Evolutionary conservation across 2,888 invertebrate genomes (phyloP), one percentile per base, ranked within the genome.

Genomic region (Diploptera punctata): DNA sequence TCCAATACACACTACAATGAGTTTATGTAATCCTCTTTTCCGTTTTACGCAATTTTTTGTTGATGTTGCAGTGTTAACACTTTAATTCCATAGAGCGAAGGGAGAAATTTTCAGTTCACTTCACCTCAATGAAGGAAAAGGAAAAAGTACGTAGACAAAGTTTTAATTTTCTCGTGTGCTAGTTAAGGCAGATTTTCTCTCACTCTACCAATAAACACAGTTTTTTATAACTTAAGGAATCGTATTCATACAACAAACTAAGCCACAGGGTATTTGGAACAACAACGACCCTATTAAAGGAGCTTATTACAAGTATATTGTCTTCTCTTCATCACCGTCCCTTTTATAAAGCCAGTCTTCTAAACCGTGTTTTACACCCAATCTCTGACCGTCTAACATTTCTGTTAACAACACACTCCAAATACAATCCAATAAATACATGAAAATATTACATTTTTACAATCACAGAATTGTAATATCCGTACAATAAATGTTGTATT

Each of bases 91-190:
- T 24, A 26, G 16, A 65, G 29, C 1, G 29, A 44, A 38, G 44
- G 65, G 5, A 44, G 26, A 19, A 65, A 65, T 65, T 44, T 65
- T 65, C 65, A 65, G 65, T 65, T 65, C 65, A 65, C 65, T 65
- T 65, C 65, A 65, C 65, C 44, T 65, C 65, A 65, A 65, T 65
- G 65, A 65, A 65, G 26, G 65, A 65, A 65, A 26, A 26, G 44
- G 47, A 65, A 65, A 44, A 47, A 65, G 47, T 44, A 47, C 65
- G 44, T 44, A 65, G 65, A 65, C 44, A 65, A 65, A 65, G 26
- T 65, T 65, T 65, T 65, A 65, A 65, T 65, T 65, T 65, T 33
- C 65, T 65, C 65, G 65, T 65, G 65, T 65, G 65, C 26, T 65
- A 65, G 47, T 65, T 44, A 65, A 24, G 24, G 43, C 7, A 65